phyloP scores from a whole-genome alignment of 1,140 invertebrate species.

The Aphelenchoides besseyi region DNA sequence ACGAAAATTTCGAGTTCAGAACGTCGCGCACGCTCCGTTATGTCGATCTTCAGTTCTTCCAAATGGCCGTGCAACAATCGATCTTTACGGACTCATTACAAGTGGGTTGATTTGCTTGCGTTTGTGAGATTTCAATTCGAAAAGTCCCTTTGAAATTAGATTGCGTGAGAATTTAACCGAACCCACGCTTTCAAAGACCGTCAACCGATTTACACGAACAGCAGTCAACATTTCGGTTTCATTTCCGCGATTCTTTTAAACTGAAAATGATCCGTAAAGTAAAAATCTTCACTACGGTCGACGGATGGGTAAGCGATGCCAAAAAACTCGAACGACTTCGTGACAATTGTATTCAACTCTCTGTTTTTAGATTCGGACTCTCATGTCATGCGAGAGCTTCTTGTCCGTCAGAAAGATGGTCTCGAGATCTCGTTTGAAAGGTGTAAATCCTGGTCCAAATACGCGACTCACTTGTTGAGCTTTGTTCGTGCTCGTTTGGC shows the following conservation, averaged over 20 bases:
- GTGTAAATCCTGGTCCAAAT: conserved; percentile 54
- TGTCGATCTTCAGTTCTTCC: not conserved
- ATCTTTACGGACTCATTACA: not conserved
- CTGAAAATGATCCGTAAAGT: too few species aligned
- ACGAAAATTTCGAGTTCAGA: not conserved
- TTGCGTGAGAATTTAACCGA: too few species aligned
- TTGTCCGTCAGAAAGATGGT: conserved; percentile 39
- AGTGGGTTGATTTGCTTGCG: too few species aligned
- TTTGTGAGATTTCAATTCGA: too few species aligned
- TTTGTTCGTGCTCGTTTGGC: conserved; percentile 45
- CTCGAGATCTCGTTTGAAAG: conserved; percentile 46
- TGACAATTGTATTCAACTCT: not conserved
- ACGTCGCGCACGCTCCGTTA: not conserved
- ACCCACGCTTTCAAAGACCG: too few species aligned
- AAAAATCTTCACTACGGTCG: too few species aligned
- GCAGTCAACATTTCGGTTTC: too few species aligned
- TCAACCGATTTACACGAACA: too few species aligned
- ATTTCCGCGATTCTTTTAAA: too few species aligned
- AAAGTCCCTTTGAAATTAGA: too few species aligned
- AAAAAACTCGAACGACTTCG: too few species aligned
- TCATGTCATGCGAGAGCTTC: conserved; percentile 37
- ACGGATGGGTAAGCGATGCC: too few species aligned
- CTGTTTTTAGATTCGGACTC: conserved; percentile 22
- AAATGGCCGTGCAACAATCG: not conserved
- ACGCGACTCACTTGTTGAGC: conserved; percentile 44